Conservation (phyloP, 2,797 vertebrate genomes). For the Phataginus tetradactyla region DNA sequence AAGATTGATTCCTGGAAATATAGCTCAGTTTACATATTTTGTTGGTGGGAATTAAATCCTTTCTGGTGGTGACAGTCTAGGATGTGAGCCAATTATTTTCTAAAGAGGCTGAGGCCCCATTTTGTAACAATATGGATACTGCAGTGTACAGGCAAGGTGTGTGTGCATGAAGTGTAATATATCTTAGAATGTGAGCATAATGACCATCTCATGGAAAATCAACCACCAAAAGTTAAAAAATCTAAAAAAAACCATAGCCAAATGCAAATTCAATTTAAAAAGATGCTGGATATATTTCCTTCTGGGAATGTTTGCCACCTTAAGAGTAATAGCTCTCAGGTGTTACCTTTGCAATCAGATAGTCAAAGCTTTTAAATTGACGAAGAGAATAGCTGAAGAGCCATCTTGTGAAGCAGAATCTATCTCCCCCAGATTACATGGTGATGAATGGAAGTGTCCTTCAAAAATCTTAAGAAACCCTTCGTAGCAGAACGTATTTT, state of each 20-base stretch:
- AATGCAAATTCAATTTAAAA: too few relatives aligned
- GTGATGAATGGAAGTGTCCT: conserved; percentile 42
- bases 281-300: background rate
- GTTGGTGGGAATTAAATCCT: background rate
- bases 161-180: background rate
- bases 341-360: conserved; percentile 54
- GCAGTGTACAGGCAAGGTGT: background rate
- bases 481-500: conserved; percentile 38
- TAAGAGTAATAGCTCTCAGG: conserved; percentile 6
- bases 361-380: conserved; percentile 51
- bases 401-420: background rate
- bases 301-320: background rate
- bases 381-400: conserved; percentile 25
- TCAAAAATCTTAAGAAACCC: conserved; percentile 43
- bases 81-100: background rate
- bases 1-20: background rate
- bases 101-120: background rate
- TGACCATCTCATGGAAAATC: background rate
- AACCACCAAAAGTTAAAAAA: background rate
- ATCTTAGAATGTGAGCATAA: background rate
- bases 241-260: background rate
- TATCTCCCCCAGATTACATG: conserved; percentile 16
- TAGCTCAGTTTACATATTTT: background rate
- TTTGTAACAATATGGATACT: conserved; percentile 1
- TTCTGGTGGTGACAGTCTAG: background rate